A percentile compares a stretch with the other conserved stretches of the same genome.
These are phyloP conservation scores for Andinoacara biseriatus DNA, from an alignment of 2,113 vertebrate species.

Conservation along the genomic window DNA sequence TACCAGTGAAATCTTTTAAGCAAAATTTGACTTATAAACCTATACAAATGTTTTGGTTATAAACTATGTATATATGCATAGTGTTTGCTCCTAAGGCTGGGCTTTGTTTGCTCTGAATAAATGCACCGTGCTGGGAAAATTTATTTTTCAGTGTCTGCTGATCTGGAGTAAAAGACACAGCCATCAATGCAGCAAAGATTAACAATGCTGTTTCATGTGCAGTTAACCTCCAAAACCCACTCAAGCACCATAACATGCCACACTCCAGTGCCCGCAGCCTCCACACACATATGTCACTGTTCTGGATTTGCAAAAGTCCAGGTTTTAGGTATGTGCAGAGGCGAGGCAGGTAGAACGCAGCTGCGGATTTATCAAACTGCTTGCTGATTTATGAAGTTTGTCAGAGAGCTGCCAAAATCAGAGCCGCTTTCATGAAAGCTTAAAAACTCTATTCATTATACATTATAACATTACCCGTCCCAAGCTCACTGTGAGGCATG, in stretches of 20 bases:
- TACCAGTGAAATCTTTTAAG: constrained; percentile 5
- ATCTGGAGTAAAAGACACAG: constrained; percentile 50
- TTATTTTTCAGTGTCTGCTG: constrained; percentile 48
- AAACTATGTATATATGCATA: not conserved
- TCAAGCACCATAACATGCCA: constrained; percentile 1
- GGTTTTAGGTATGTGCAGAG: not conserved
- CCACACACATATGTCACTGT: not conserved
- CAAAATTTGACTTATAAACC: not conserved
- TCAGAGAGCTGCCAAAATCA: constrained; percentile 50
- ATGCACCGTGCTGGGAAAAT: constrained; percentile 17
- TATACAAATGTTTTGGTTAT: not conserved
- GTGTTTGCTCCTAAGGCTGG: not conserved
- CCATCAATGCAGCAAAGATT: constrained; percentile 62
- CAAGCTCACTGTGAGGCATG: not conserved
- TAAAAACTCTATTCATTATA: constrained; percentile 56
- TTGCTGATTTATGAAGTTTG: constrained; percentile 53
- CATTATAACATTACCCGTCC: constrained; percentile 38
- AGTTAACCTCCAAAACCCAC: constrained; percentile 44
- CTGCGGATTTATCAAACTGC: constrained; percentile 24
- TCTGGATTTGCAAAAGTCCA: not conserved
- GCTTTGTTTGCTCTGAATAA: constrained; percentile 32
- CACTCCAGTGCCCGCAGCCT: constrained; percentile 12
- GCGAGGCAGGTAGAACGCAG: not conserved
- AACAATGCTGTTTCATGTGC: constrained; percentile 61
- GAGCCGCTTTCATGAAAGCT: constrained; percentile 31